Conservation (phyloP, 2,113 vertebrate genomes). For the Carlito syrichta region DNA sequence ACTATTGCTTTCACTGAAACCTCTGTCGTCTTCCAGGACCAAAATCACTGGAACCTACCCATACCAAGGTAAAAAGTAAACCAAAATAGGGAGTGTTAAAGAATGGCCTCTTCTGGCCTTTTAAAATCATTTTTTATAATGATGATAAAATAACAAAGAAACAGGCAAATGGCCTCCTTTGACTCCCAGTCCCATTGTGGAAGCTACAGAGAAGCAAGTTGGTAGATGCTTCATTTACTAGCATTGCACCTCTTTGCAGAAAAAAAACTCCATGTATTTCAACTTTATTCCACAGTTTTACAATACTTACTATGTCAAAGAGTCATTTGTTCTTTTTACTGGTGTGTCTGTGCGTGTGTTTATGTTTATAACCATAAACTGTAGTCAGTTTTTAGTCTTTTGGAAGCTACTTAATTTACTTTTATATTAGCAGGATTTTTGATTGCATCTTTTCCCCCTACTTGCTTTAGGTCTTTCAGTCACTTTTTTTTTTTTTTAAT, state of each 20-base stretch:
- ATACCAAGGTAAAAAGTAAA: slow-evolving; percentile 40
- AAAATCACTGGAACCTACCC: background rate
- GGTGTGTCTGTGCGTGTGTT: background rate
- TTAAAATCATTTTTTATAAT: background rate
- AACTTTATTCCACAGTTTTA: background rate
- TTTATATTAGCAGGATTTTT: background rate
- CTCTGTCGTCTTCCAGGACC: background rate
- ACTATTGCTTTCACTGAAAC: background rate
- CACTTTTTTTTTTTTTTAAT: background rate
- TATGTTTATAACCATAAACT: no score
- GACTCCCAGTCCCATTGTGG: background rate
- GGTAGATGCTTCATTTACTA: background rate
- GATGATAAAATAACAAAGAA: slow-evolving; percentile 1
- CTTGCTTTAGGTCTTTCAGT: background rate
- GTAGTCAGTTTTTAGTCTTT: background rate
- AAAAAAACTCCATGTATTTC: background rate
- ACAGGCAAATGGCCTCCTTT: background rate
- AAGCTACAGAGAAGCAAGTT: background rate
- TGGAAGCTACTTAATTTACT: background rate
- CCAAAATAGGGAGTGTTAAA: slow-evolving; percentile 27
- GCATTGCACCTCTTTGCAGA: background rate
- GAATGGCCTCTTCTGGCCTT: background rate
- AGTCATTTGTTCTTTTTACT: background rate
- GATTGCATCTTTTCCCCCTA: background rate
- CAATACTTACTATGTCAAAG: background rate